Base-by-base conservation (phyloP, 2,797 vertebrate species). In the Bovichtus diacanthus region DNA sequence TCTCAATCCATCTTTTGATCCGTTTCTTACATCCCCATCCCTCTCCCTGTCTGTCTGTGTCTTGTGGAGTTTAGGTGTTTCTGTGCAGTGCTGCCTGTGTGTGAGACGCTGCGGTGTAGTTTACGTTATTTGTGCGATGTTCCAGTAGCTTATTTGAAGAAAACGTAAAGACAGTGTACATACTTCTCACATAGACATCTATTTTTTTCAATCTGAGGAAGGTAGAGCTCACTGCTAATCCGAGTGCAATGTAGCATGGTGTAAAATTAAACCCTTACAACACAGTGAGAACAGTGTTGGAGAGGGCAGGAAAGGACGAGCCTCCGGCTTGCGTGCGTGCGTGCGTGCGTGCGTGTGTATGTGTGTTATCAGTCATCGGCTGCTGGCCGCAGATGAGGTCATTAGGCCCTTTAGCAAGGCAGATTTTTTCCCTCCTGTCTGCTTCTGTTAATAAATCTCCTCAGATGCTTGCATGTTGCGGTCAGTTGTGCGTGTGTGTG, bases 381-480 rank as follows among this genome's bases (percentile, higher is more conserved):
- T 87, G 69, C 81, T 39, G 91, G 87, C 84, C 76, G 75, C 87
- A 84, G 64, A 83, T 87, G 88, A 90, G 88, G 89, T 92, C 90
- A 91, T 88, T 82, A 72, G 73, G 80, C 87, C 92, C 87, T 84
- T 92, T 82, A 86, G 91, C 90, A 86, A 92, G 83, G 87, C 87
- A 88, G 84, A 88, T 89, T 90, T 84, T 74, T 59, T 68, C 81
- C 82, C 74, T 86, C 74, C 86, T 90, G 88, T 92, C 90, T 4
- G 16, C 77, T 83, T 55, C 78, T 38, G 82, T 90, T 90, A 87
- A 70, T 78, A 86, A 82, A 87, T 84, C 72, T 76, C 56, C 50
- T 58, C 21, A 0, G 55, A 83, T 41, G 73, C 67, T 47, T 25
- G 80, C 73, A 66, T 43, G 81, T 56, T 78, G 64, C 23, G 82